Evolutionary conservation across 2,113 vertebrate species (phyloP), one percentile per base, ranked within the genome.

Genomic region (human (Homo sapiens)): DNA sequence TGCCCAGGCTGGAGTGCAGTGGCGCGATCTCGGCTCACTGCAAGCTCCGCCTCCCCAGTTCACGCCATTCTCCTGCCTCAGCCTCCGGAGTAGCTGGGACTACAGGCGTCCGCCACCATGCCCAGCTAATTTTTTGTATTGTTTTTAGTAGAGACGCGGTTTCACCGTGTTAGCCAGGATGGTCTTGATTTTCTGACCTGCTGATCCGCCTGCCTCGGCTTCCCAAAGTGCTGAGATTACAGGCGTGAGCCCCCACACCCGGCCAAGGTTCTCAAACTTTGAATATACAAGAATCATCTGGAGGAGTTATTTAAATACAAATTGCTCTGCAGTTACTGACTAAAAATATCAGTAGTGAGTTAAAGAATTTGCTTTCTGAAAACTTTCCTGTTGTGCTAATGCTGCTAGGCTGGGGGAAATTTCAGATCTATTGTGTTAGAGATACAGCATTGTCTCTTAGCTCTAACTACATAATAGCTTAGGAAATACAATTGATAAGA

Each of bases 181-280:
- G 8, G 45, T 45, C 45, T 45, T 45, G 45, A 45, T 45, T 45
- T 45, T 8, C 45, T 45, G 45, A 45, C 45, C 45, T 45, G 45
- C 8, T 45, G 45, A 45, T 45, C 45, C 8, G 45, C 45, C 45
- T 8, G 0, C 45, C 45, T 10, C 8, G 0, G 45, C 45, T 0
- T 45, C 8, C 45, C 45, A 45, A 45, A 45, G 45, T 45, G 0
- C 8, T 45, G 45, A 45, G 45, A 45, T 45, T 45, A 45, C 45
- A 45, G 45, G 45, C 45, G 45, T 45, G 45, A 45, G 45, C 45
- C 45, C 8, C 45, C 45, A 45, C 45, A 45, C 45, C 45, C 0
- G 45, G 45, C 8, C 45, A 92, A 52, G 32, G 30, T 73, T 76
- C 84, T 45, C 30, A 55, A 93, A 83, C 45, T 68, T 75, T 45